Conservation (phyloP, 2,113 vertebrate genomes). For the Setophaga kirtlandii region DNA sequence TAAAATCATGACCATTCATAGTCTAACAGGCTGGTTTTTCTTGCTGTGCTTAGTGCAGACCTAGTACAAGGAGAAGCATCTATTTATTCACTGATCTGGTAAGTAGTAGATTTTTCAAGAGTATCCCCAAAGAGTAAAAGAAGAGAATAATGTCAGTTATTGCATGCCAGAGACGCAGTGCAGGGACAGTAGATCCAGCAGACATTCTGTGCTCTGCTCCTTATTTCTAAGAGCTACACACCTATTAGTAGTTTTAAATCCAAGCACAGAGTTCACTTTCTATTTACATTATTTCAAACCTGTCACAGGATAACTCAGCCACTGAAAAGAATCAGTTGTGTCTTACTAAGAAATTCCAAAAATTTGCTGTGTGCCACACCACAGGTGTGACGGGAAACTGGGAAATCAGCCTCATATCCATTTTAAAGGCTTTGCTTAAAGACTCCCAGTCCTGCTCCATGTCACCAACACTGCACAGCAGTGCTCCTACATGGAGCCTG, state of each 20-base stretch:
- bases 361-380: background rate
- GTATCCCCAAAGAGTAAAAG: background rate
- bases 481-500: background rate
- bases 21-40: background rate
- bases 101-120: background rate
- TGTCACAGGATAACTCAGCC: background rate
- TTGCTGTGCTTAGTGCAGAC: background rate
- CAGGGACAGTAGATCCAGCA: background rate
- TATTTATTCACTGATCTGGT: background rate
- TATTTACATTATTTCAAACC: background rate
- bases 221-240: background rate
- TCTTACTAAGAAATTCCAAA: background rate
- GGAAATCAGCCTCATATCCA: background rate
- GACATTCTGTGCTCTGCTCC: background rate
- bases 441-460: background rate
- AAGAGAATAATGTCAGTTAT: background rate
- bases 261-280: background rate
- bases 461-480: background rate
- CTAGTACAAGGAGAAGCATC: background rate
- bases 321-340: background rate
- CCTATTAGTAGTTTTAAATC: background rate
- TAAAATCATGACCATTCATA: background rate
- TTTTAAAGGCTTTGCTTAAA: background rate
- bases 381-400: background rate
- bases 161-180: background rate